Percentiles rank a stretch among this genome's conserved stretches.
These are phyloP conservation scores for Percopsis omiscomaycus DNA, from an alignment of 2,797 vertebrate genomes.

Conservation along the genomic window DNA sequence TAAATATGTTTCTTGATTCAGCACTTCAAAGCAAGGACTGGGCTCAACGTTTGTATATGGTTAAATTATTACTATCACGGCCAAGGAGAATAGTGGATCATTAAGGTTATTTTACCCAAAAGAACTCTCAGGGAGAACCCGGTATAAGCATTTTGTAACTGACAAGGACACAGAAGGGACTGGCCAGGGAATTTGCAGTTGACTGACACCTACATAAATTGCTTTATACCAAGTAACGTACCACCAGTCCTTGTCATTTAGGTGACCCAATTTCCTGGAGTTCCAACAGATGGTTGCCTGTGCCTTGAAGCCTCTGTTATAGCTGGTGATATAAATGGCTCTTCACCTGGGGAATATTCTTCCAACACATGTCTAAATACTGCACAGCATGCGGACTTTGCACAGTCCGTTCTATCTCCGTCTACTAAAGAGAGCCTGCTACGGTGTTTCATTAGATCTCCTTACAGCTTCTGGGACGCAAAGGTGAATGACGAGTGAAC, in stretches of 20 bases:
- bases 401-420: conserved; percentile 5
- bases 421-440: conserved; percentile 13
- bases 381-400: conserved; percentile 32
- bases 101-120: neutral
- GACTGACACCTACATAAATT: conserved; percentile 41
- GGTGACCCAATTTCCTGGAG: conserved; percentile 63
- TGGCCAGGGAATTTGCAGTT: conserved; percentile 7
- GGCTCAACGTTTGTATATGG: too few relatives aligned
- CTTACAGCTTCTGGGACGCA: conserved; percentile 29
- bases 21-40: too few relatives aligned
- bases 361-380: conserved; percentile 38
- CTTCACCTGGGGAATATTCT: conserved; percentile 63
- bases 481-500: conserved; percentile 16
- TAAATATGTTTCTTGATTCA: too few relatives aligned
- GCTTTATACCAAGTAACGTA: conserved; percentile 21
- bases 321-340: conserved; percentile 67
- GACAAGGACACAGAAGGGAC: conserved; percentile 7
- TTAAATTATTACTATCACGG: too few relatives aligned
- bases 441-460: conserved; percentile 18
- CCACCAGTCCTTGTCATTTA: conserved; percentile 36
- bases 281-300: conserved; percentile 69
- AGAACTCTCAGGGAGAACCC: neutral
- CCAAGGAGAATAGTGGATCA: neutral
- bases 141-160: neutral
- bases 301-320: conserved; percentile 55